Base-by-base conservation (phyloP, 2,113 vertebrate species). In the Scolopax mira region DNA sequence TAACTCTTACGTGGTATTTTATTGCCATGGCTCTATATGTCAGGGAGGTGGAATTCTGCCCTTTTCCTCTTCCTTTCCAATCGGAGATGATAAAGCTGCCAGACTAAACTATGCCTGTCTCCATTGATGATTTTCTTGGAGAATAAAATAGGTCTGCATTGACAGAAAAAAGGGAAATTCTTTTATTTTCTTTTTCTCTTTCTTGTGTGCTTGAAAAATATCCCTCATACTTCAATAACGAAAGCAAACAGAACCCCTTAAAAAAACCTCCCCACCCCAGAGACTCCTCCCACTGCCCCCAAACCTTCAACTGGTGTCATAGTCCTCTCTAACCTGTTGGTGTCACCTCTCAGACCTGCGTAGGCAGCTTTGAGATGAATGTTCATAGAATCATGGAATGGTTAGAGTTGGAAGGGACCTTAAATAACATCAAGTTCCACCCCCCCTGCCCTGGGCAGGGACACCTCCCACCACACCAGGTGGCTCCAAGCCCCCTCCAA, bases 51-150 rank as follows among this genome's bases (percentile, higher is more conserved):
- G 48, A 28, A 42, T 79, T 82, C 70, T 79, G 52, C 71, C 55
- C 51, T 64, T 73, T n/a, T 79, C 61, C 52, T 62, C 69, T 73
- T 71, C 61, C 61, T 79, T 85, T 75, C 81, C 65, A 27, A 1
- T 17, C 42, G 13, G 10, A 58, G 51, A 3, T 46, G 39, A 55
- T 14, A 17, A 60, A 79, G 37, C 57, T 88, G 79, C 92, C 93
- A 88, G 92, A 72, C 70, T 37, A 57, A 77, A 44, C 85, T n/a
- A 37, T 3, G 16, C 81, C 79, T 48, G 87, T 79, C 92, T 85
- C 96, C 88, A 23, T 18, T 57, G 1, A 73, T 91, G 90, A 79
- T 97, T 74, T 89, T 91, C 85, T 95, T 97, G 92, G 95, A 96
- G 81, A 16, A 25, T 25, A 55, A 70, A 78, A n/a, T 11, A 23